Conservation (phyloP, 2,797 vertebrate genomes). For the Intellagama lesueurii region DNA sequence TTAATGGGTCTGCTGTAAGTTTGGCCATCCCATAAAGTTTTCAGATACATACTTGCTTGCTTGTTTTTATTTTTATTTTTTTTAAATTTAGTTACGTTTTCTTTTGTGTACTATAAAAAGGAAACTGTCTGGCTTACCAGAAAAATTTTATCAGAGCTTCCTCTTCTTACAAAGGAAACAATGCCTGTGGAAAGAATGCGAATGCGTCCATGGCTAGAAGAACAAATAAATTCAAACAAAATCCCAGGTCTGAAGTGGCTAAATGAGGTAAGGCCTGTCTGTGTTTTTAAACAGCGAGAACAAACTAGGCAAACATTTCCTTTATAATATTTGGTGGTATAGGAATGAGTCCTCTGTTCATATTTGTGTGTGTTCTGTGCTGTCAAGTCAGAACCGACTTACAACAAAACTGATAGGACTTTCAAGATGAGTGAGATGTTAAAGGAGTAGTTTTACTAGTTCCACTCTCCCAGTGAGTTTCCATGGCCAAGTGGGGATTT, state of each 20-base stretch:
- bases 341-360: neutral
- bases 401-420: too few relatives aligned
- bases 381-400: too few relatives aligned
- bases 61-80: conserved; percentile 1
- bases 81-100: neutral
- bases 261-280: conserved; percentile 84
- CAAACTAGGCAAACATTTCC: neutral
- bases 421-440: too few relatives aligned
- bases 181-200: conserved; percentile 99
- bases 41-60: neutral
- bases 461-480: too few relatives aligned
- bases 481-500: too few relatives aligned
- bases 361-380: neutral
- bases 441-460: too few relatives aligned
- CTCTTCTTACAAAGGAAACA: conserved; percentile 73
- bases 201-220: conserved; percentile 97
- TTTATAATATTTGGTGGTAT: neutral
- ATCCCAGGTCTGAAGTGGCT: conserved; percentile 97
- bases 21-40: neutral
- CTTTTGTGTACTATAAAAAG: conserved; percentile 20
- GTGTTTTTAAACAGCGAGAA: neutral
- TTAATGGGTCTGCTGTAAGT: neutral
- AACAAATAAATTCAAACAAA: conserved; percentile 93
- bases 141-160: conserved; percentile 39
- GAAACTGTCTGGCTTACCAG: conserved; percentile 12